phyloP scores from a whole-genome alignment of 2,888 invertebrate genomes.

The Chymomyza procnemis region DNA sequence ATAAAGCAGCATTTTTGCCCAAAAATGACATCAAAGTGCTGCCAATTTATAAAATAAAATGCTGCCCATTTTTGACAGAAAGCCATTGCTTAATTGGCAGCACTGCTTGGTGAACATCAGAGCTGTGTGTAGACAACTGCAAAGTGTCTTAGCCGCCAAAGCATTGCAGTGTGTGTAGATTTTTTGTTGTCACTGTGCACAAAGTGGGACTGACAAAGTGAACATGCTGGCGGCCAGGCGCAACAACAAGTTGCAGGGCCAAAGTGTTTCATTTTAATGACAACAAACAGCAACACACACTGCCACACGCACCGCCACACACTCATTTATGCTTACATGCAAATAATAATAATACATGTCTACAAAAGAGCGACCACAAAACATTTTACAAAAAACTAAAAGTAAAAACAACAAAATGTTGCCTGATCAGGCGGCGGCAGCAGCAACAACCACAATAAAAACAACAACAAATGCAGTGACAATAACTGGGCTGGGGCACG shows the following conservation, averaged over 20 bases:
- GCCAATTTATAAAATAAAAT: too few species aligned
- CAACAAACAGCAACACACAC: slow-evolving; percentile 9
- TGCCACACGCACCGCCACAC: slow-evolving; percentile 20
- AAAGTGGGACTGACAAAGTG: not conserved
- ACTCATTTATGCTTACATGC: slow-evolving; percentile 12
- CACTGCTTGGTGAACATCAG: too few species aligned
- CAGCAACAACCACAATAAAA: slow-evolving; percentile 31
- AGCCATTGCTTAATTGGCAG: too few species aligned
- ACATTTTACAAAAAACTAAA: slow-evolving; percentile 5
- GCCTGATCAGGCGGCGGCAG: not conserved
- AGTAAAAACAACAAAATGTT: not conserved
- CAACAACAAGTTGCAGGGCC: slow-evolving; percentile 59
- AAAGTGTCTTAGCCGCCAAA: too few species aligned
- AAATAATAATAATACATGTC: slow-evolving; percentile 30
- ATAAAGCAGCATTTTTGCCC: too few species aligned
- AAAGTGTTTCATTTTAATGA: not conserved
- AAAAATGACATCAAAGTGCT: too few species aligned
- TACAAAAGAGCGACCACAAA: slow-evolving; percentile 35
- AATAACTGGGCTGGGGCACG: slow-evolving; percentile 45
- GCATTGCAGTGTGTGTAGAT: slow-evolving; percentile 10
- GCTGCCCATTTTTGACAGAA: too few species aligned
- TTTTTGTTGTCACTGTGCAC: slow-evolving; percentile 27
- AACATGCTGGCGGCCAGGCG: slow-evolving; percentile 25
- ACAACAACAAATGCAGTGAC: slow-evolving; percentile 36
- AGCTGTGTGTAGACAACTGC: too few species aligned